Conservation (phyloP, 2,113 vertebrate species). For the Crotalus horridus region DNA sequence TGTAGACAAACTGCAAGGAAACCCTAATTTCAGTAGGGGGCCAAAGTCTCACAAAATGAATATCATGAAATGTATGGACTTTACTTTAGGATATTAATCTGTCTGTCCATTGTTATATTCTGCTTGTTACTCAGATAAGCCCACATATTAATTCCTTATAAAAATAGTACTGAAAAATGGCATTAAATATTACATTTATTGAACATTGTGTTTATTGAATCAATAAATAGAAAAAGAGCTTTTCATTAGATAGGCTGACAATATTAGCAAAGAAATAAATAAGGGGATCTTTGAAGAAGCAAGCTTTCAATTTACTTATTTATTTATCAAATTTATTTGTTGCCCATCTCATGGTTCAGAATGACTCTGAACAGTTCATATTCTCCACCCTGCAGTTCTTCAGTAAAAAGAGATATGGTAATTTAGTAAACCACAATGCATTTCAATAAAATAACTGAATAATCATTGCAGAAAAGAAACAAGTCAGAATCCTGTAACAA, state of each 20-base stretch:
- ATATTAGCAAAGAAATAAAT: background rate
- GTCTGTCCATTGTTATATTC: background rate
- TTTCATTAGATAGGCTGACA: background rate
- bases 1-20: accelerated
- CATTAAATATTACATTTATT: background rate
- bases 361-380: background rate
- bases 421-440: background rate
- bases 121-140: background rate
- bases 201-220: background rate
- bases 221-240: no score
- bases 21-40: background rate
- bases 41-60: background rate
- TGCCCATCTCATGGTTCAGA: background rate
- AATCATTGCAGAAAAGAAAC: background rate
- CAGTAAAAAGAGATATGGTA: background rate
- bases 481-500: background rate
- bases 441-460: background rate
- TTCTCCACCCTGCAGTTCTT: background rate
- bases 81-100: background rate
- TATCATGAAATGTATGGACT: background rate
- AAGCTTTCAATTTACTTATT: background rate
- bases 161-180: background rate
- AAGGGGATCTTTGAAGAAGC: background rate
- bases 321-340: background rate
- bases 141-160: background rate